Conservation (phyloP, 2,113 vertebrate genomes). For the Pedionomus torquatus region DNA sequence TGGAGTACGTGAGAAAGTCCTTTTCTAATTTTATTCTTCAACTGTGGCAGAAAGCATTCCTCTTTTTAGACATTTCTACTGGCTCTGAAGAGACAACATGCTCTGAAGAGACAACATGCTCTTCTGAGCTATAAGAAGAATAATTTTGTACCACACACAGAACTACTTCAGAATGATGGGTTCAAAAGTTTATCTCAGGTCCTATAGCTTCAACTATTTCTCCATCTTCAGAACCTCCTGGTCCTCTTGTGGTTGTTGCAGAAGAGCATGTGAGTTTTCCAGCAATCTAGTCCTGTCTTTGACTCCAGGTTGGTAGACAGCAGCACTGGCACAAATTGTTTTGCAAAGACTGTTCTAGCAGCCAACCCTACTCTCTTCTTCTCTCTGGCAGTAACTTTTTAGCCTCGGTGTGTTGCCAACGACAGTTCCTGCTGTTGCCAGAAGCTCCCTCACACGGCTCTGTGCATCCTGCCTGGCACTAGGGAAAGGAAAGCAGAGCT, state of each 20-base stretch:
- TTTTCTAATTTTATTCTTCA: not conserved
- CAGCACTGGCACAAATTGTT: not conserved
- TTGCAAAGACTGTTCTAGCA: not conserved
- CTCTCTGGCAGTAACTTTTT: not conserved
- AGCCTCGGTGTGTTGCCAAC: not conserved
- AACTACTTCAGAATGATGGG: not conserved
- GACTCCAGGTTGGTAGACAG: not conserved
- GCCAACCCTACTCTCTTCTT: not conserved
- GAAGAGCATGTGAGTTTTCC: not conserved
- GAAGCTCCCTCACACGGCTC: not conserved
- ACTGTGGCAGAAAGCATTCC: not conserved
- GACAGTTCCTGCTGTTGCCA: not conserved
- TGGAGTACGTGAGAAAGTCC: not conserved
- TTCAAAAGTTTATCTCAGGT: not conserved
- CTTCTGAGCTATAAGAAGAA: not conserved
- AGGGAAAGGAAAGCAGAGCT: not conserved
- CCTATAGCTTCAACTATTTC: not conserved
- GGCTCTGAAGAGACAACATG: not conserved
- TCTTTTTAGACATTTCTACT: not conserved
- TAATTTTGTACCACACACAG: not conserved
- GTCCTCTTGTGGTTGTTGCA: not conserved
- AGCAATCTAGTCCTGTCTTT: not conserved
- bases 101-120: not conserved
- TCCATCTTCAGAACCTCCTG: not conserved
- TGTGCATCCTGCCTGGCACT: not conserved